These are phyloP conservation scores for Ylistrum balloti DNA, from an alignment of 1,140 invertebrate species.

Conservation along the genomic window DNA sequence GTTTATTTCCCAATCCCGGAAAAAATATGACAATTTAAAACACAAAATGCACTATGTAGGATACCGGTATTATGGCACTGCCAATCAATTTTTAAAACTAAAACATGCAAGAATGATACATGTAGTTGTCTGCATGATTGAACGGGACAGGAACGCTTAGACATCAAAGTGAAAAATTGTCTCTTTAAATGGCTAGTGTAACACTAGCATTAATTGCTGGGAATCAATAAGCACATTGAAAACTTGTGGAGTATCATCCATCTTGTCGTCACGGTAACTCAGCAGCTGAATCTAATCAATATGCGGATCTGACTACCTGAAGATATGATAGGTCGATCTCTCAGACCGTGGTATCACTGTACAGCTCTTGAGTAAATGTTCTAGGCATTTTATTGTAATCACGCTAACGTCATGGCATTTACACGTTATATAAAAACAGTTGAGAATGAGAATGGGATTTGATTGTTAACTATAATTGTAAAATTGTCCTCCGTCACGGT, in stretches of 20 bases:
- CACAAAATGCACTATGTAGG: not conserved
- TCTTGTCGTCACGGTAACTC: conserved; percentile 25
- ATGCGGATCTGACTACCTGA: not conserved
- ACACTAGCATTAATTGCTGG: conserved; percentile 57
- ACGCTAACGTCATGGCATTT: not conserved
- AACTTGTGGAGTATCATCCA: conserved; percentile 13
- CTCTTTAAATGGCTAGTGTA: conserved; percentile 58
- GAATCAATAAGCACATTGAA: conserved; percentile 55
- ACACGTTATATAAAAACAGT: not conserved
- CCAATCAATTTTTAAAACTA: not conserved
- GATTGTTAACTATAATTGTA: not conserved
- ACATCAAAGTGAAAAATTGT: conserved; percentile 62
- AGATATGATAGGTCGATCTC: not conserved
- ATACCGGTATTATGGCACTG: not conserved
- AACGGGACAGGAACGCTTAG: conserved; percentile 47
- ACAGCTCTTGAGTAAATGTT: not conserved
- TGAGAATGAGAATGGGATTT: not conserved
- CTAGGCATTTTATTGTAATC: not conserved
- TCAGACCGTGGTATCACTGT: not conserved
- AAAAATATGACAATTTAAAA: not conserved
- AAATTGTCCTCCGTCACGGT: not conserved
- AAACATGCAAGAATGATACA: conserved; percentile 15
- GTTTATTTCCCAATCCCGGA: conserved; percentile 13
- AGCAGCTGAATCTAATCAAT: conserved; percentile 24
- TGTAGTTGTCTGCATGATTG: not conserved